phyloP scores from a whole-genome alignment of 1,140 invertebrate species.

The Prorops nasuta region DNA sequence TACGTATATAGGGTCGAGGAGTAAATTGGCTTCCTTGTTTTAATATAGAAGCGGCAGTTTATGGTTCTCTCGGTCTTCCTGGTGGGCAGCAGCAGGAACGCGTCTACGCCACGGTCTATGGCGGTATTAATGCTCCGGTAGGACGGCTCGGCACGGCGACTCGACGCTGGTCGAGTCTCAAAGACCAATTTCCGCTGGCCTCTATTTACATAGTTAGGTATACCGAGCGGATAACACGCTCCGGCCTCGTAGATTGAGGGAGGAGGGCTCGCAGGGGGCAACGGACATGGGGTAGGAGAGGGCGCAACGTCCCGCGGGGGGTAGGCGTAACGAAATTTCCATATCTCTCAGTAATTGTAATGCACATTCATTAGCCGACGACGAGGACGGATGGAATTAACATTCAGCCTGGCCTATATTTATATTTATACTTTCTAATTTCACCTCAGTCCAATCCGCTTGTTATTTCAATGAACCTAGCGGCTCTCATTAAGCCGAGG shows the following conservation, averaged over 20 bases:
- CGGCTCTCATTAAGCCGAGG: no score
- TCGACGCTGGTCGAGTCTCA: slow-evolving; percentile 37
- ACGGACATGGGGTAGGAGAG: background rate
- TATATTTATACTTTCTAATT: slow-evolving; percentile 41
- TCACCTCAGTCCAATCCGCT: no score
- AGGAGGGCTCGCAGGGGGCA: slow-evolving; percentile 10
- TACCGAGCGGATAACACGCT: slow-evolving; percentile 40
- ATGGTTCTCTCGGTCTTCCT: no score
- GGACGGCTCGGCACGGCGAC: slow-evolving; percentile 19
- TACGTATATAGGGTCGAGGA: no score
- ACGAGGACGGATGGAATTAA: slow-evolving; percentile 39
- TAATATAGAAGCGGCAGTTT: no score
- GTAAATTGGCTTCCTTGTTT: no score
- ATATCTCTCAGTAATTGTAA: slow-evolving; percentile 51
- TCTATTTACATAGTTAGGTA: slow-evolving; percentile 53
- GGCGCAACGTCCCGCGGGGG: slow-evolving; percentile 7
- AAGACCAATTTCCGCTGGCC: slow-evolving; percentile 52
- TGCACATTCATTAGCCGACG: slow-evolving; percentile 46
- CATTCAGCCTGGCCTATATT: slow-evolving; percentile 37
- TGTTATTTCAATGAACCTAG: no score
- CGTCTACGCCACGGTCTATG: background rate
- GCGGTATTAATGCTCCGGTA: background rate
- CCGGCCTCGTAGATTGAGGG: slow-evolving; percentile 17
- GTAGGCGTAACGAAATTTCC: slow-evolving; percentile 44
- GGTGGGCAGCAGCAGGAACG: no score